These are phyloP conservation scores for Pocillopora verrucosa DNA, from an alignment of 64 coral and sea anemone genomes.

Conservation along the genomic window DNA sequence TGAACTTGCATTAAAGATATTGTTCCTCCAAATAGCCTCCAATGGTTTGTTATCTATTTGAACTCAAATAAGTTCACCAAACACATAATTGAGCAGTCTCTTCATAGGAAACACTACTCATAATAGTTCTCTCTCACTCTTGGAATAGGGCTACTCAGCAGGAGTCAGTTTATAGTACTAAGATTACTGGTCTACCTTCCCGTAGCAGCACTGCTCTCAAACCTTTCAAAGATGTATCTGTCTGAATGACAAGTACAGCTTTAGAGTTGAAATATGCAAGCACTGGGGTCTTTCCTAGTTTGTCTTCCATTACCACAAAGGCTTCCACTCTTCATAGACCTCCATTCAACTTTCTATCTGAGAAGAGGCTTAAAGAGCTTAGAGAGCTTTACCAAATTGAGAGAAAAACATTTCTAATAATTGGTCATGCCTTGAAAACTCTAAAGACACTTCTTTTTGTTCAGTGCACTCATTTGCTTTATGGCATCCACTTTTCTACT, in stretches of 20 bases:
- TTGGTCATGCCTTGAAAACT: background rate
- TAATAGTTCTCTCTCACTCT: too few species aligned
- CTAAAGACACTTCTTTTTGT: background rate
- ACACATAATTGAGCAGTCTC: too few species aligned
- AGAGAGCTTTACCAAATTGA: background rate
- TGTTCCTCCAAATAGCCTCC: too few species aligned
- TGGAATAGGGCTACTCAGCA: too few species aligned
- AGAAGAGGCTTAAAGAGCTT: background rate
- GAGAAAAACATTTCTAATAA: background rate
- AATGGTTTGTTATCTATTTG: too few species aligned
- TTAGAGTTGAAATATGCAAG: slow-evolving; percentile 11
- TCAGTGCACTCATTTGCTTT: background rate
- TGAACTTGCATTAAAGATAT: too few species aligned
- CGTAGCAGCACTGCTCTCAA: slow-evolving; percentile 8
- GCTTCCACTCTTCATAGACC: background rate
- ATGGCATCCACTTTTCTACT: background rate
- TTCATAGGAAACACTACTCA: background rate
- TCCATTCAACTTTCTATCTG: background rate
- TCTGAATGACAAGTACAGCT: slow-evolving; percentile 4
- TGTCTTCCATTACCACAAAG: background rate
- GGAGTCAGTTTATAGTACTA: too few species aligned
- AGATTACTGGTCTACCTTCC: background rate
- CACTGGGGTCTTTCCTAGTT: background rate
- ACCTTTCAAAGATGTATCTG: slow-evolving; percentile 15
- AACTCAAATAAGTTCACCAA: too few species aligned